These are phyloP conservation scores for Dicaeum eximium DNA, from an alignment of 2,113 vertebrate genomes.

Conservation along the genomic window DNA sequence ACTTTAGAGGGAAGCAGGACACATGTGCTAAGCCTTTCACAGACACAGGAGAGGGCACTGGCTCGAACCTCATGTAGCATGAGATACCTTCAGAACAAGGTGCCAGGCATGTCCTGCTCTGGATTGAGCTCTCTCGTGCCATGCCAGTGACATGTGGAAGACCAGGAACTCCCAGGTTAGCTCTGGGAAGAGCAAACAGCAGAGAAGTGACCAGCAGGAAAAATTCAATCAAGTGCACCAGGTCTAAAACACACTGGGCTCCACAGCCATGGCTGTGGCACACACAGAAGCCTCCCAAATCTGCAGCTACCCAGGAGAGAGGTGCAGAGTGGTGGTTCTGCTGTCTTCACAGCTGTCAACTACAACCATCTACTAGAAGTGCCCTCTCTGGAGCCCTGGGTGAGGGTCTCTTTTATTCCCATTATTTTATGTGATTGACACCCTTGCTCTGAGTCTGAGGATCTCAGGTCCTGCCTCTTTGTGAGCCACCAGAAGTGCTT, in stretches of 20 bases:
- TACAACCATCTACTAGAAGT: background rate
- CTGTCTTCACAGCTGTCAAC: background rate
- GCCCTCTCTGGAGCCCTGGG: background rate
- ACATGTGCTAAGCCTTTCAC: fast-evolving
- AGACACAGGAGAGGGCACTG: background rate
- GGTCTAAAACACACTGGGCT: background rate
- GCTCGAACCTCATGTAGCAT: background rate
- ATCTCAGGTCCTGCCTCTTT: background rate
- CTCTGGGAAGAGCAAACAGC: background rate
- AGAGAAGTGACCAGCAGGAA: background rate
- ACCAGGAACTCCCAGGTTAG: background rate
- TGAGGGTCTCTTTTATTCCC: background rate
- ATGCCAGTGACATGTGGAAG: background rate
- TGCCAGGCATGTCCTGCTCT: background rate
- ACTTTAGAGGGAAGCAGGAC: background rate
- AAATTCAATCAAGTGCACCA: background rate
- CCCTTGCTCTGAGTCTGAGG: background rate
- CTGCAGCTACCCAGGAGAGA: background rate
- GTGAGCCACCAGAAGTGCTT: background rate
- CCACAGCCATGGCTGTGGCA: background rate
- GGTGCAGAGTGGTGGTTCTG: background rate
- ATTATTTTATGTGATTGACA: background rate
- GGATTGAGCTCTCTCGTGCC: background rate
- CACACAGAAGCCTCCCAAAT: background rate
- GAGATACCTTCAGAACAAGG: background rate